Evolutionary conservation across 2,888 invertebrate species (phyloP), one percentile per base, ranked within the genome.

Genomic region (Scaptodrosophila latifasciaeformis): DNA sequence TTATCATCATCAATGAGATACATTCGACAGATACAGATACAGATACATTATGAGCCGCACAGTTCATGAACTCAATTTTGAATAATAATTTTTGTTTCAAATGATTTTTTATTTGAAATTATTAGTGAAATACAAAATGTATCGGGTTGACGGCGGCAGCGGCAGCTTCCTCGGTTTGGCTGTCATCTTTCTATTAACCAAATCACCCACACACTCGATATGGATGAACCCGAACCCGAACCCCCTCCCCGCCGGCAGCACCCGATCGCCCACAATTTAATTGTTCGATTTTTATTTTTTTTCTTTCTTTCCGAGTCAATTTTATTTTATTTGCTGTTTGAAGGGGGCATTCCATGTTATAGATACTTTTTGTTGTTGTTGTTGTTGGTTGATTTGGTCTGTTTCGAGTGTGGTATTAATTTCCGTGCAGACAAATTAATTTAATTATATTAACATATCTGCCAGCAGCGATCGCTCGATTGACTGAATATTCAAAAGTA

Each of bases 361-460:
- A 65, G 67, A 70, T 70, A 69, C 65, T 53, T 40, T 45, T 54
- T 40, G 35, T 49, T 46, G 49, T n/a, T 53, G 44, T 34, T 37
- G 51, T 39, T 49, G 45, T 42, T 43, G 52, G 35, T 18, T 21
- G n/a, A 21, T 18, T 21, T 17, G n/a, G 15, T 5, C 6, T n/a
- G n/a, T n/a, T n/a, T 24, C 24, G 24, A 7, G 62, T 54, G 54
- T 70, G 66, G 68, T 70, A 77, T 72, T 74, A 74, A 78, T 74
- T 74, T 76, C 77, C 77, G 80, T 71, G 76, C 77, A 77, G 70
- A 71, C 75, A 74, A 70, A 70, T 81, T 82, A 81, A 81, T 83
- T 79, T 81, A 76, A 83, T 83, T 83, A 83, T 82, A 83, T 83
- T 83, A 83, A 83, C 72, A 74, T 74, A 74, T 80, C 78, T 77